Percentiles rank a stretch among this genome's conserved stretches.
Conservation (phyloP, 2,797 vertebrate genomes). For the Scolopax bukidnonensis region DNA sequence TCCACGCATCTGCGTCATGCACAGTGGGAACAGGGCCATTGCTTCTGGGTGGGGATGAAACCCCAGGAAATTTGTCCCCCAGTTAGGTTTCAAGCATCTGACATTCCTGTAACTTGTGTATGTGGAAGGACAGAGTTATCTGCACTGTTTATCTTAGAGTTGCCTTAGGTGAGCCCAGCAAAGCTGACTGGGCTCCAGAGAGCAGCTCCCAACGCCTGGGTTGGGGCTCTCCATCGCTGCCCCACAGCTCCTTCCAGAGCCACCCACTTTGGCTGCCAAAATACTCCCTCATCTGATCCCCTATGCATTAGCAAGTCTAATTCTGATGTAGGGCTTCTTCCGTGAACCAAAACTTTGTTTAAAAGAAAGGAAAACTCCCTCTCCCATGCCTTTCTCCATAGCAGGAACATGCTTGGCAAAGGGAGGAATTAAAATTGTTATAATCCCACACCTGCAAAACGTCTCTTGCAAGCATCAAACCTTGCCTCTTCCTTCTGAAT, state of each 20-base stretch:
- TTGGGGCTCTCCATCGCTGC: not conserved
- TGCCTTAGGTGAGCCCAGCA: not conserved
- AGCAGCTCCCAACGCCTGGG: not conserved
- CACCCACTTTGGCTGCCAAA: fast-evolving
- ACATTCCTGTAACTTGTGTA: not conserved
- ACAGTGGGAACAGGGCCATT: not conserved
- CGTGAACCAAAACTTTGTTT: not conserved
- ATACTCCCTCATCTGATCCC: fast-evolving
- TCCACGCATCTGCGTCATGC: not conserved
- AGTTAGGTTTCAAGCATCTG: not conserved
- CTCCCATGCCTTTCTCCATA: not conserved
- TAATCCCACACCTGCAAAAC: not conserved
- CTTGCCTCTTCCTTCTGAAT: not conserved
- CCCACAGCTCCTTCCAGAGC: not conserved
- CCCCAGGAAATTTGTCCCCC: not conserved
- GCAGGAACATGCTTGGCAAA: not conserved
- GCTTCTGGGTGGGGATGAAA: slow-evolving; percentile 31
- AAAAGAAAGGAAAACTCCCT: not conserved
- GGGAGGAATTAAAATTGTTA: not conserved
- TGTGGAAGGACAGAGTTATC: not conserved
- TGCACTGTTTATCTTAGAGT: fast-evolving
- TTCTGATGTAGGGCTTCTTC: not conserved
- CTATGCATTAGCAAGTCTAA: not conserved
- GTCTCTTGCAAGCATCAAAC: not conserved
- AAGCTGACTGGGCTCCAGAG: not conserved